Base-by-base conservation (phyloP, 2,113 vertebrate species). In the Lycaon pictus region DNA sequence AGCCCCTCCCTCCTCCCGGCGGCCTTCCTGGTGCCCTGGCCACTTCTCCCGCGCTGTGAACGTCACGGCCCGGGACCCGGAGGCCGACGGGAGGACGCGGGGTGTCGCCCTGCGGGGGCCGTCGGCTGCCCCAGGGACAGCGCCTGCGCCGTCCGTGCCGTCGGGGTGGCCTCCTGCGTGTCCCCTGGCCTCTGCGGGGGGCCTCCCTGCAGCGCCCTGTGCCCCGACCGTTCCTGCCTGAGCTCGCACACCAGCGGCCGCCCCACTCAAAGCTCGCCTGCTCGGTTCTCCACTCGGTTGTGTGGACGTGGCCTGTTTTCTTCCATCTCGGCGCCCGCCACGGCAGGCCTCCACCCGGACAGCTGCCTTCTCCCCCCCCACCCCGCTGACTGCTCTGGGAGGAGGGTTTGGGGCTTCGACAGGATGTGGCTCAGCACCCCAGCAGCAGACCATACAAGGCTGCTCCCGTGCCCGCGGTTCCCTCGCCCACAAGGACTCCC, bases 1-100 rank as follows among this genome's bases (percentile, higher is more conserved):
- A 80, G 80, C 25, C 97, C 98, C 97, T 43, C 83, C 6, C 96
- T 98, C 95, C 96, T 96, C 80, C 77, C 74, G 96, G 97, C 94
- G 84, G 94, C 89, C 96, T 98, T 93, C 96, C 94, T 86, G 85
- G 89, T 97, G 96, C 96, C 95, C 97, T 98, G 93, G 93, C 97
- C 20, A 16, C 72, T 97, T 89, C 95, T 98, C 56, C 29, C 58
- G 96, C 7, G 79, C 98, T 80, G 60, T 81, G 89, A 97, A 85
- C 86, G 97, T 93, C 48, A 86, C 96, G 94, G 17, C 56, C 88
- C 95, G 55, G 1, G 86, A 95, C 71, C 67, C 2, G 35, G 96
- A 95, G 92, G 95, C 92, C 81, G 91, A 95, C 86, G 76, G 55
- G 4, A 11, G 90, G 48, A 95, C 82, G 72, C 83, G 96, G 83